A percentile compares a stretch with the other conserved stretches of the same genome.
Evolutionary conservation across 92 coral and sea anemone genomes (phyloP).

Genomic region (Scolanthus callimorphus): DNA sequence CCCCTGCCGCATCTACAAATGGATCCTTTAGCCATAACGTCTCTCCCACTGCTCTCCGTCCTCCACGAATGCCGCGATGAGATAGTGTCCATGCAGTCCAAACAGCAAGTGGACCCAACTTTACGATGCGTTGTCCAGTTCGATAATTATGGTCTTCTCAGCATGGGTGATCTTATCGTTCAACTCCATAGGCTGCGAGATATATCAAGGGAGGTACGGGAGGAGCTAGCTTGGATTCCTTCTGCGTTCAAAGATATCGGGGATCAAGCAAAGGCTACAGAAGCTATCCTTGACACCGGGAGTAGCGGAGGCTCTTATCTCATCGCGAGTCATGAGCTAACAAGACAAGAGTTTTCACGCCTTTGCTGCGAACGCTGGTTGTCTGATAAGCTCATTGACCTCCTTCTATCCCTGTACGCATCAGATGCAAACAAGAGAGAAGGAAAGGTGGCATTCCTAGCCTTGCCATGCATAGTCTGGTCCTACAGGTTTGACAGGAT

Average conservation of each 20-base stretch:
- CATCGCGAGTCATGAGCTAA: slow-evolving; percentile 4
- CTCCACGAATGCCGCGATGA: too few relatives aligned
- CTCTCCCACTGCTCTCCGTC: too few relatives aligned
- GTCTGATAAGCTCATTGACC: slow-evolving; percentile 2
- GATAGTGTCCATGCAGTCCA: too few relatives aligned
- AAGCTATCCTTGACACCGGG: slow-evolving; percentile 2
- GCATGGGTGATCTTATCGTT: slow-evolving; percentile 1
- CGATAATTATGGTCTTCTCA: slow-evolving; percentile 5
- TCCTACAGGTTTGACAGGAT: neutral
- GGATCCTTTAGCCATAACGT: too few relatives aligned
- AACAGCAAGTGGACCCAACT: too few relatives aligned
- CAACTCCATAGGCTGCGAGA: slow-evolving; percentile 6
- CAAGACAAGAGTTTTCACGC: slow-evolving; percentile 5
- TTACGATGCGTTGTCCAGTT: slow-evolving; percentile 1
- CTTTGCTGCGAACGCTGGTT: too few relatives aligned
- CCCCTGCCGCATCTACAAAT: too few relatives aligned
- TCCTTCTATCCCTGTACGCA: slow-evolving; percentile 1
- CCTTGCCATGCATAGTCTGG: neutral
- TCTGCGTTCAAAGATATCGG: slow-evolving; percentile 4
- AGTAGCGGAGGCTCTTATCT: slow-evolving; percentile 8
- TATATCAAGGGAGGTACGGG: neutral
- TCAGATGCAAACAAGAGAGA: neutral
- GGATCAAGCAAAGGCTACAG: slow-evolving; percentile 2
- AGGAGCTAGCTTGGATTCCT: slow-evolving; percentile 5
- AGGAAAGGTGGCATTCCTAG: neutral